Conservation (phyloP, 2,888 invertebrate species). For the Malachius bipustulatus region DNA sequence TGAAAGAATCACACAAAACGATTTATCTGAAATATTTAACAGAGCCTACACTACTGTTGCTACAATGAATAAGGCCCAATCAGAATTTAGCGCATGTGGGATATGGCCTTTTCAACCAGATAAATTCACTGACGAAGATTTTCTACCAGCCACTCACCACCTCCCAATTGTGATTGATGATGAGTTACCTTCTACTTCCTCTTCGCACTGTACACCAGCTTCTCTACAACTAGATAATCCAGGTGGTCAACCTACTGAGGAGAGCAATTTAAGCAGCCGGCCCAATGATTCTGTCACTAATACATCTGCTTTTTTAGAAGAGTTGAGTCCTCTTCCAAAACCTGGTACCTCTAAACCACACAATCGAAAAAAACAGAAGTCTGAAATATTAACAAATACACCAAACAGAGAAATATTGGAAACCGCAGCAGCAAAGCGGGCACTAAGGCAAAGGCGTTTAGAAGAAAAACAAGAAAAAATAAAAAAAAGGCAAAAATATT, state of each 20-base stretch:
- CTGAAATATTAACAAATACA: too few relatives aligned
- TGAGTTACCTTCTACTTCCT: slow-evolving; percentile 6
- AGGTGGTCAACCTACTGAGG: slow-evolving; percentile 1
- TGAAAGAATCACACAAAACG: too few relatives aligned
- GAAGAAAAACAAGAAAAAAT: too few relatives aligned
- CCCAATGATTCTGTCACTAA: slow-evolving; percentile 9
- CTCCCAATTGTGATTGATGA: slow-evolving; percentile 12
- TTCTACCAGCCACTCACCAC: slow-evolving; percentile 10
- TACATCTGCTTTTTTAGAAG: slow-evolving; percentile 13
- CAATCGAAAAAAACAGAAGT: too few relatives aligned
- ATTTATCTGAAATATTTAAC: slow-evolving; percentile 13
- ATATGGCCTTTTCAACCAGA: slow-evolving; percentile 14
- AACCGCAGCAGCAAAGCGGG: too few relatives aligned
- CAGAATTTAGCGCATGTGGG: too few relatives aligned
- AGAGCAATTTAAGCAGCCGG: slow-evolving; percentile 1
- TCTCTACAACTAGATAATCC: background rate
- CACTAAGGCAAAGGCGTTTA: too few relatives aligned
- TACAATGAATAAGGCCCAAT: too few relatives aligned
- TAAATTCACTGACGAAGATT: slow-evolving; percentile 11
- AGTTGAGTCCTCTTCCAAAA: slow-evolving; percentile 8
- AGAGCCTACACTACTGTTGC: slow-evolving; percentile 12
- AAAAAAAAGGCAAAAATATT: too few relatives aligned
- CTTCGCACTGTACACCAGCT: slow-evolving; percentile 5
- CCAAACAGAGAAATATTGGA: too few relatives aligned
- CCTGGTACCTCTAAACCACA: too few relatives aligned